These are phyloP conservation scores for Carcharodon carcharias DNA, from an alignment of 2,797 vertebrate genomes.

Conservation along the genomic window DNA sequence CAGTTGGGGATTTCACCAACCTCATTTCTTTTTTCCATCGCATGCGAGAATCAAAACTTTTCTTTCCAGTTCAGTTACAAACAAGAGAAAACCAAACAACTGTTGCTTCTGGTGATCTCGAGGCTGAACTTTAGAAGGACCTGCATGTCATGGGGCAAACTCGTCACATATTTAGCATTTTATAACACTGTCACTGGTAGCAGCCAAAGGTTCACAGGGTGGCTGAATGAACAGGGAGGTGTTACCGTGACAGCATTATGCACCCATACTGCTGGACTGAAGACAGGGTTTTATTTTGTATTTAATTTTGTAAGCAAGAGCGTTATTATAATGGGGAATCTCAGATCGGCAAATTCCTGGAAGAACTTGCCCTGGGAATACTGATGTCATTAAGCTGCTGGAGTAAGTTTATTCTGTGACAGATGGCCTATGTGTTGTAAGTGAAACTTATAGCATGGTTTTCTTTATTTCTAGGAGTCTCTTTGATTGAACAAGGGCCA, in stretches of 20 bases:
- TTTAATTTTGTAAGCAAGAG: background rate
- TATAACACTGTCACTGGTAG: background rate
- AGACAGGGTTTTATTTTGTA: background rate
- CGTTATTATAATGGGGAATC: background rate
- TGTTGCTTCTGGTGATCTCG: background rate
- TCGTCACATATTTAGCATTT: background rate
- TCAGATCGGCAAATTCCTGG: background rate
- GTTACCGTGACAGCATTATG: background rate
- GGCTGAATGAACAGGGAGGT: background rate
- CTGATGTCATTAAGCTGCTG: background rate
- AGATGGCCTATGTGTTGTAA: background rate
- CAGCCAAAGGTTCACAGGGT: background rate
- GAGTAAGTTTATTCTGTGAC: background rate
- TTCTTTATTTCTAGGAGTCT: background rate
- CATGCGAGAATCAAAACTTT: background rate
- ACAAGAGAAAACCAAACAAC: background rate
- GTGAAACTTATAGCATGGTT: background rate
- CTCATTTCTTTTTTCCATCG: background rate
- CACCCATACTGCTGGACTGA: background rate
- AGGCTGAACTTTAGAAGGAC: background rate
- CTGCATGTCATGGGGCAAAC: background rate
- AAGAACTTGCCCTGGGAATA: background rate
- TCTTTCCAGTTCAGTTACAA: background rate
- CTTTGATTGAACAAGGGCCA: background rate
- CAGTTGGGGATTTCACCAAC: slow-evolving; percentile 10